Conservation (phyloP, 2,113 vertebrate genomes). For the Neoarius graeffei region DNA sequence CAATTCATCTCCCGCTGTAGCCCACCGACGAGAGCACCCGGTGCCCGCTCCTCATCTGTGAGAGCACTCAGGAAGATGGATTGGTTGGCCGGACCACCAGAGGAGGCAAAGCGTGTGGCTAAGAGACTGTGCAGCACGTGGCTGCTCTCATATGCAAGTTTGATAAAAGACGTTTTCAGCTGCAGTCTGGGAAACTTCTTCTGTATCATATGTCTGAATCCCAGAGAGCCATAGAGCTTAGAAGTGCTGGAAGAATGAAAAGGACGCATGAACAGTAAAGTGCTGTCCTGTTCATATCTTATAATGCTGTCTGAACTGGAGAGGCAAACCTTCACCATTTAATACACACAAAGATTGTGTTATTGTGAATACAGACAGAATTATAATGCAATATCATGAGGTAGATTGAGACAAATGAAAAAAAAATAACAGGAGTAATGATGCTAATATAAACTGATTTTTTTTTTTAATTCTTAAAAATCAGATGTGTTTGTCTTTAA, state of each 20-base stretch:
- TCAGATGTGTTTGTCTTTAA: not conserved
- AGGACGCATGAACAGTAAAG: slow-evolving; percentile 11
- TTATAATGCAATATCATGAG: not conserved
- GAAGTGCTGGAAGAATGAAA: slow-evolving; percentile 33
- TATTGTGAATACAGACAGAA: not conserved
- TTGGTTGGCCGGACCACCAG: slow-evolving; percentile 81
- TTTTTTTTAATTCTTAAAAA: not conserved
- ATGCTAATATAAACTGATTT: not conserved
- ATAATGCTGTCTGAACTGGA: not conserved
- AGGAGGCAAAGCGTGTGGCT: slow-evolving; percentile 80
- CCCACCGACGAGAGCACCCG: slow-evolving; percentile 80
- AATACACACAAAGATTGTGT: not conserved
- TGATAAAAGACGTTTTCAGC: slow-evolving; percentile 80
- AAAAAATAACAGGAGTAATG: not conserved
- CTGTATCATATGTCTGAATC: slow-evolving; percentile 44
- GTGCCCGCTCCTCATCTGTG: slow-evolving; percentile 77
- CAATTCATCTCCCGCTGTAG: slow-evolving; percentile 89
- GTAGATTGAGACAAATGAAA: not conserved
- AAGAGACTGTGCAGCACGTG: slow-evolving; percentile 80
- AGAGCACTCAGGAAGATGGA: slow-evolving; percentile 82
- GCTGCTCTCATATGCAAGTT: slow-evolving; percentile 82
- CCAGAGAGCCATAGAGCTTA: slow-evolving; percentile 29
- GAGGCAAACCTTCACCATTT: not conserved
- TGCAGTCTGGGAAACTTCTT: slow-evolving; percentile 63
- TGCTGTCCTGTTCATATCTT: slow-evolving; percentile 3